Conservation (phyloP, 2,797 vertebrate genomes). For the Manis crassicaudata region DNA sequence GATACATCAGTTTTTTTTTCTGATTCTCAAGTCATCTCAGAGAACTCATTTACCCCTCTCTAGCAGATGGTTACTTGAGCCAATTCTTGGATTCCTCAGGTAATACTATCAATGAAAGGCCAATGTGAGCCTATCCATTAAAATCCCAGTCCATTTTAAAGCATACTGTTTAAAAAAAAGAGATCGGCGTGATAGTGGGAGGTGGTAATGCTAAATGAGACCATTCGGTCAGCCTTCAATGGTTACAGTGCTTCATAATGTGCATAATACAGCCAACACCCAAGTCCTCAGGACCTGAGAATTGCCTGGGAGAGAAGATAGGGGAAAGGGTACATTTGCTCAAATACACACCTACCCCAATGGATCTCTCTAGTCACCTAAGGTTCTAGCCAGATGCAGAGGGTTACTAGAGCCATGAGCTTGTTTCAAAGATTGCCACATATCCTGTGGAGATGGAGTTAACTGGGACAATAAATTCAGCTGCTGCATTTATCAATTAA, state of each 20-base stretch:
- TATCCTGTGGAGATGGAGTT: neutral
- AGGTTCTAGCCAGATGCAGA: neutral
- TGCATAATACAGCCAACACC: neutral
- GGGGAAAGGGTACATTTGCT: neutral
- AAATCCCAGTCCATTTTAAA: neutral
- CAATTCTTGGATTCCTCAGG: neutral
- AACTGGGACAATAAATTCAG: neutral
- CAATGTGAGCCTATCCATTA: neutral
- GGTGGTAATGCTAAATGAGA: neutral
- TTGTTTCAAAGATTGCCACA: neutral
- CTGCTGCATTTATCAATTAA: neutral
- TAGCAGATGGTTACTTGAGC: neutral
- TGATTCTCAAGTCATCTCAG: slow-evolving; percentile 3
- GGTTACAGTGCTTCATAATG: neutral
- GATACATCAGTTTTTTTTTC: slow-evolving; percentile 2
- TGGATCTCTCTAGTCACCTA: neutral
- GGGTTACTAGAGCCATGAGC: neutral
- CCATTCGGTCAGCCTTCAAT: neutral
- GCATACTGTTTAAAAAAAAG: neutral
- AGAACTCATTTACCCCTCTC: neutral
- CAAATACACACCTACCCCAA: neutral
- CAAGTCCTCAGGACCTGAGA: neutral
- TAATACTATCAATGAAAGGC: neutral
- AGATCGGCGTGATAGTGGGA: neutral
- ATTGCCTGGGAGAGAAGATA: neutral